Percentiles rank a stretch among this genome's conserved stretches.
These are phyloP conservation scores for Lampris megalopsis DNA, from an alignment of 2,113 vertebrate species.

Conservation along the genomic window DNA sequence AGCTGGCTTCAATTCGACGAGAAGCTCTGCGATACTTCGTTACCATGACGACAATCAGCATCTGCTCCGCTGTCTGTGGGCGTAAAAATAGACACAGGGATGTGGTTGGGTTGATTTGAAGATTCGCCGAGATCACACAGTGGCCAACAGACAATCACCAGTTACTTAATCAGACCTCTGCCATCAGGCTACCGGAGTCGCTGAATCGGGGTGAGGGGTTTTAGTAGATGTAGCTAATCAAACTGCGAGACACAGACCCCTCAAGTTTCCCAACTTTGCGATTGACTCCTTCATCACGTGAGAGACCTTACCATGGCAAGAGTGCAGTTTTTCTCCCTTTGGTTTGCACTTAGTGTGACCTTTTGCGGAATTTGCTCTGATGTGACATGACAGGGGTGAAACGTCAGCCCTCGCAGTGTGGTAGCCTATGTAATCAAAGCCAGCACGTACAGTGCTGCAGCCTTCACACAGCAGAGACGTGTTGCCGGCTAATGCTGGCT, in stretches of 20 bases:
- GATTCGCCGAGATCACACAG: slow-evolving; percentile 32
- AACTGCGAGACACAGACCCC: slow-evolving; percentile 8
- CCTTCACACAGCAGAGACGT: slow-evolving; percentile 10
- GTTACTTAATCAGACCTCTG: slow-evolving; percentile 22
- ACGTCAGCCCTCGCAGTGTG: slow-evolving; percentile 21
- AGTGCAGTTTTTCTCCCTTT: neutral
- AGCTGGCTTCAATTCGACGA: slow-evolving; percentile 63
- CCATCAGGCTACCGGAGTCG: slow-evolving; percentile 17
- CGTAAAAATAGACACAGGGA: slow-evolving; percentile 61
- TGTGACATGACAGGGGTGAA: slow-evolving; percentile 14
- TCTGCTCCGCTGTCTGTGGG: slow-evolving; percentile 49
- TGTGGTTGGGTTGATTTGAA: slow-evolving; percentile 45
- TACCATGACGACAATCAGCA: slow-evolving; percentile 72
- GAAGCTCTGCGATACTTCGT: slow-evolving; percentile 64
- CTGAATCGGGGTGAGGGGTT: neutral
- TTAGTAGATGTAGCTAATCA: slow-evolving; percentile 18
- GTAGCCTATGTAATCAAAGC: slow-evolving; percentile 36
- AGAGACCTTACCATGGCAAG: neutral
- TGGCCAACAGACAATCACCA: slow-evolving; percentile 32
- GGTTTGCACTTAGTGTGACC: neutral
- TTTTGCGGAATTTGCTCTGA: neutral
- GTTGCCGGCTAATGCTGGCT: slow-evolving; percentile 41
- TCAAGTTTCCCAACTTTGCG: neutral
- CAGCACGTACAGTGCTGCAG: slow-evolving; percentile 2
- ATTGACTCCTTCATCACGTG: neutral